Evolutionary conservation across 2,113 vertebrate species (phyloP).

Genomic region (Lophura nycthemera): DNA sequence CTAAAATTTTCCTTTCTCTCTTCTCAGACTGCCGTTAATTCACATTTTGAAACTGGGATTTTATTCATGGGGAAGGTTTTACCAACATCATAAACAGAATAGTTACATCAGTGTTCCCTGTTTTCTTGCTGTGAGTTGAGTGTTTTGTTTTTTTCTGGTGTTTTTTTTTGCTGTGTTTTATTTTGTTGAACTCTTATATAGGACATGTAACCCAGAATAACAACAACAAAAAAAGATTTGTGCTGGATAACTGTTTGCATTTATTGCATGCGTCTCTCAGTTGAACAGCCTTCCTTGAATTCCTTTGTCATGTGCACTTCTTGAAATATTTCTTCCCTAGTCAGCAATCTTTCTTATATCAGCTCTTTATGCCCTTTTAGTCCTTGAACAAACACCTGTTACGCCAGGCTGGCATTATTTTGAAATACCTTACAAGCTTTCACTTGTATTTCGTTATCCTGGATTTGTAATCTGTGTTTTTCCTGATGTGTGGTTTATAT

Average conservation of each 20-base stretch:
- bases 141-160: not conserved
- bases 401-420: slow-evolving; percentile 32
- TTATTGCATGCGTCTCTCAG: not conserved
- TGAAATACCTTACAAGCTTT: slow-evolving; percentile 67
- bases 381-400: slow-evolving; percentile 42
- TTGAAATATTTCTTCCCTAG: slow-evolving; percentile 18
- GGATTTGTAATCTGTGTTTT: slow-evolving; percentile 46
- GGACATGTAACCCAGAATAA: not conserved
- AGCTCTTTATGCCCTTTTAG: not conserved
- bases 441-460: slow-evolving; percentile 51
- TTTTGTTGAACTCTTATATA: not conserved
- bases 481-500: not conserved
- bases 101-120: not conserved
- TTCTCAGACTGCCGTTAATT: not conserved
- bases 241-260: not conserved
- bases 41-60: not conserved
- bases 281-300: not conserved
- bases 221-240: not conserved
- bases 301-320: not conserved
- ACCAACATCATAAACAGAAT: not conserved
- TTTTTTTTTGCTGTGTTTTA: not conserved
- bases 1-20: slow-evolving; percentile 22
- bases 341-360: not conserved
- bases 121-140: not conserved
- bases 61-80: slow-evolving; percentile 1